Percentiles rank a stretch among this genome's conserved stretches.
Evolutionary conservation across 2,888 invertebrate genomes (phyloP).

Genomic region (Noctua fimbriata): DNA sequence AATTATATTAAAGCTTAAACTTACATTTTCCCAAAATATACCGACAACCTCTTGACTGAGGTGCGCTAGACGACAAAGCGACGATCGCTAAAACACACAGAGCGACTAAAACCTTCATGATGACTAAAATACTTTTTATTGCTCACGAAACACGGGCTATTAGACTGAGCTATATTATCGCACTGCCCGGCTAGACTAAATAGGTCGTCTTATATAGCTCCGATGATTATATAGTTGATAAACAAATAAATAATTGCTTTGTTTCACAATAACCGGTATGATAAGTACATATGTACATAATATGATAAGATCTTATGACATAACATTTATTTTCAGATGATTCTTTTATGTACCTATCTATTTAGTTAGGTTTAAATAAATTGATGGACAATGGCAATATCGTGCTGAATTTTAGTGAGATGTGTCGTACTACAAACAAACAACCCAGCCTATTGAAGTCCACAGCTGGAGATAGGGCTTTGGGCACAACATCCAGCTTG

Average conservation of each 20-base stretch:
- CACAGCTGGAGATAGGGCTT: not conserved
- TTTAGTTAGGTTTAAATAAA: not conserved
- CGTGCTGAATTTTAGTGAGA: not conserved
- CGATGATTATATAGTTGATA: not conserved
- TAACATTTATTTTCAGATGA: not conserved
- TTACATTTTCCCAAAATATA: no score
- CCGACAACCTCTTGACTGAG: no score
- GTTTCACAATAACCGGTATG: not conserved
- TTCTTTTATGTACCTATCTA: not conserved
- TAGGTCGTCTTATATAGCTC: not conserved
- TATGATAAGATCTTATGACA: not conserved
- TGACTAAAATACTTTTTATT: no score
- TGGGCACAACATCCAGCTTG: not conserved
- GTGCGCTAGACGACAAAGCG: no score
- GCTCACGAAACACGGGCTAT: not conserved
- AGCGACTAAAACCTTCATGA: no score
- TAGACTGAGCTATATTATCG: not conserved
- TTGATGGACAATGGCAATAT: not conserved
- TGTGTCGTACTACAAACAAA: not conserved
- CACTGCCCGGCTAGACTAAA: not conserved
- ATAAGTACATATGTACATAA: no score
- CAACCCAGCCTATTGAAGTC: not conserved
- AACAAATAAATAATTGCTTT: not conserved
- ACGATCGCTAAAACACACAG: no score
- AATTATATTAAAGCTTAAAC: no score